Evolutionary conservation across 2,113 vertebrate genomes (phyloP).

Genomic region (Mionectes macconnelli): DNA sequence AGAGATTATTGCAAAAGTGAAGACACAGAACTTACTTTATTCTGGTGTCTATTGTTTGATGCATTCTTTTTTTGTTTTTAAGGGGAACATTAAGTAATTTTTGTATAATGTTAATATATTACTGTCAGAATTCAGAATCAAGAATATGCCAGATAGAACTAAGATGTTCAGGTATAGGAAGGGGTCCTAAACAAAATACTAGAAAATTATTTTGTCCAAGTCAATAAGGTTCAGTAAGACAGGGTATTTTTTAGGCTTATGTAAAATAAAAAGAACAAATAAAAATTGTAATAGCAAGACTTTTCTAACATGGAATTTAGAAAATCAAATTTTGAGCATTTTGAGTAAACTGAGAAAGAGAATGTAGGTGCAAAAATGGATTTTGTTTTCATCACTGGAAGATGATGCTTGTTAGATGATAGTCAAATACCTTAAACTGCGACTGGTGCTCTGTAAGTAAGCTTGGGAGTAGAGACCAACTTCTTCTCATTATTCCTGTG

Average conservation of each 20-base stretch:
- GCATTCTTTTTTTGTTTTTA: not conserved
- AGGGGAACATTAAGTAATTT: not conserved
- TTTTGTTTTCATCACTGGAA: not conserved
- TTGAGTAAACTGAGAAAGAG: not conserved
- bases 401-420: not conserved
- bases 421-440: not conserved
- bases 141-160: not conserved
- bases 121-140: not conserved
- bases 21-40: not conserved
- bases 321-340: not conserved
- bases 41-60: not conserved
- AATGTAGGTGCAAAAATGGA: not conserved
- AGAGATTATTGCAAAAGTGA: not conserved
- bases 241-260: not conserved
- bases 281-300: not conserved
- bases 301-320: not conserved
- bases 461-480: not conserved
- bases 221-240: not conserved
- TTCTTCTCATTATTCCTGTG: not conserved
- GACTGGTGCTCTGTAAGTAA: not conserved
- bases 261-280: not conserved
- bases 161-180: not conserved
- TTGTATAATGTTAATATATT: not conserved
- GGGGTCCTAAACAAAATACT: not conserved
- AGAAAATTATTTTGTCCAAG: not conserved